Evolutionary conservation across 2,113 vertebrate genomes (phyloP).

Genomic region (Neodontobutis hainanensis): DNA sequence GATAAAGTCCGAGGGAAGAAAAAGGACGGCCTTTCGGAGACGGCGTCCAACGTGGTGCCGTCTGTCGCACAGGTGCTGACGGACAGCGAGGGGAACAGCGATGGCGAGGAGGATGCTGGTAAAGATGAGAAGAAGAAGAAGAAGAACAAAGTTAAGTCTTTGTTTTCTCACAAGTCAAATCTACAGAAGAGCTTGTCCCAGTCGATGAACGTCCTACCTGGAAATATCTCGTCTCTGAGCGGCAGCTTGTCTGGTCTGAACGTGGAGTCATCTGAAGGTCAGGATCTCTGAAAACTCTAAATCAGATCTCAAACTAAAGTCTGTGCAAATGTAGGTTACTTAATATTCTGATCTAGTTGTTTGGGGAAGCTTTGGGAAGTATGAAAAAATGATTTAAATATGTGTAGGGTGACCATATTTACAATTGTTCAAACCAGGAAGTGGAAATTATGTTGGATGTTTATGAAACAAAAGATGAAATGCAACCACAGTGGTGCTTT

Average conservation of each 20-base stretch:
- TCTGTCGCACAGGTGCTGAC: slow-evolving; percentile 75
- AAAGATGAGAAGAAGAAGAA: slow-evolving; percentile 84
- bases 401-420: too few relatives aligned
- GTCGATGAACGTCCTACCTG: slow-evolving; percentile 86
- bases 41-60: slow-evolving; percentile 75
- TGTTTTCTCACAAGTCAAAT: slow-evolving; percentile 90
- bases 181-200: slow-evolving; percentile 87
- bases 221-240: slow-evolving; percentile 66
- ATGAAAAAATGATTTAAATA: too few relatives aligned
- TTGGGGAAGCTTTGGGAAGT: too few relatives aligned
- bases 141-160: slow-evolving; percentile 78
- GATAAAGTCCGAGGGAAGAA: slow-evolving; percentile 91
- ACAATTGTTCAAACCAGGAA: too few relatives aligned
- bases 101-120: slow-evolving; percentile 13
- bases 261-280: slow-evolving; percentile 75
- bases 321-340: too few relatives aligned
- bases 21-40: slow-evolving; percentile 79
- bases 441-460: too few relatives aligned
- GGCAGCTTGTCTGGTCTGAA: slow-evolving; percentile 78
- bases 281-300: not conserved
- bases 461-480: too few relatives aligned
- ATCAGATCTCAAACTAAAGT: too few relatives aligned
- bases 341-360: too few relatives aligned
- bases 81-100: slow-evolving; percentile 81
- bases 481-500: too few relatives aligned